Conservation (phyloP, 2,113 vertebrate genomes). For the Lophius piscatorius region DNA sequence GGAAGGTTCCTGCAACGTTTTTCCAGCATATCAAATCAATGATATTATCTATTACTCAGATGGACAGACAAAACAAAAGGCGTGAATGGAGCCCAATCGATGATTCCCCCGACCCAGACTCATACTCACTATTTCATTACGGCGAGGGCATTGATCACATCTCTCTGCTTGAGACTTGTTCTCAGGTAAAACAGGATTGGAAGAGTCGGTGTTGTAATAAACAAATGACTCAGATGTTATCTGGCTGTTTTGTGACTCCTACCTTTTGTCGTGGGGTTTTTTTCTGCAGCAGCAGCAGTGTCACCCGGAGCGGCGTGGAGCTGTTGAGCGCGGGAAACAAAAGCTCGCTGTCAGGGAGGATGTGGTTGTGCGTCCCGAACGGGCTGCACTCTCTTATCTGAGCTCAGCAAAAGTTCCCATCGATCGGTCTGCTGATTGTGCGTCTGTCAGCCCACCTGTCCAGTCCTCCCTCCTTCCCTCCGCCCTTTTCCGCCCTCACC, state of each 20-base stretch:
- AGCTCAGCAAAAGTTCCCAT: slow-evolving; percentile 69
- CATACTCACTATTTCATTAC: slow-evolving; percentile 33
- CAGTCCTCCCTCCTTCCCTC: slow-evolving; percentile 25
- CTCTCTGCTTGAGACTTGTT: slow-evolving; percentile 30
- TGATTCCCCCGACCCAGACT: slow-evolving; percentile 22
- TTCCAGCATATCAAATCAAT: slow-evolving; percentile 51
- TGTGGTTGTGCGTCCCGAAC: slow-evolving; percentile 51
- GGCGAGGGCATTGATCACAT: slow-evolving; percentile 38
- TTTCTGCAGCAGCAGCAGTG: not conserved
- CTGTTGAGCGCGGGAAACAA: slow-evolving; percentile 60
- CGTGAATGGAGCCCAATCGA: slow-evolving; percentile 53
- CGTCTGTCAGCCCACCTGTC: slow-evolving; percentile 65
- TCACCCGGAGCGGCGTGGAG: slow-evolving; percentile 40
- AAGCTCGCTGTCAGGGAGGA: slow-evolving; percentile 57
- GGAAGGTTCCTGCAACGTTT: slow-evolving; percentile 32
- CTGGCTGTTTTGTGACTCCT: slow-evolving; percentile 17
- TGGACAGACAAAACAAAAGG: slow-evolving; percentile 59
- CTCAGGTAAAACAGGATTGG: slow-evolving; percentile 1
- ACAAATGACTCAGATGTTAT: slow-evolving; percentile 39
- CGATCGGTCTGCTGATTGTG: slow-evolving; percentile 67
- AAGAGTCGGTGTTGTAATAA: slow-evolving; percentile 8
- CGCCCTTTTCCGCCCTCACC: slow-evolving; percentile 10
- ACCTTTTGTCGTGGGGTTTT: not conserved
- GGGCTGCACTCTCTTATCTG: slow-evolving; percentile 69
- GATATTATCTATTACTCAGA: slow-evolving; percentile 46